Base-by-base conservation (phyloP, 2,113 vertebrate genomes). In the Hiodon tergisus region DNA sequence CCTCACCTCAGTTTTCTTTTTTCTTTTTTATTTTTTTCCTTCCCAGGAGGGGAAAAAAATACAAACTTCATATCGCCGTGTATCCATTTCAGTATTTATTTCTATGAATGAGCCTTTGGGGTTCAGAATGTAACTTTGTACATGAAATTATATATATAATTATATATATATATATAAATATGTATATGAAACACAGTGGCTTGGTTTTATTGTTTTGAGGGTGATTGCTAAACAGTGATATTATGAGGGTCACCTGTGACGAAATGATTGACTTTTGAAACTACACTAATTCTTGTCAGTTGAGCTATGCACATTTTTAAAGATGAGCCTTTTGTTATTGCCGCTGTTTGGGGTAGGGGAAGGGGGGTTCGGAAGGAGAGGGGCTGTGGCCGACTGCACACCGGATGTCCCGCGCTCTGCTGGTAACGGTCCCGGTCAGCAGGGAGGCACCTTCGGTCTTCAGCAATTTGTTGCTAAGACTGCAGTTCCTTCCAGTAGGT, bases 41-140 rank as follows among this genome's bases (percentile, higher is more conserved):
- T 83, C 91, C 88, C 72, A 78, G 68, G 83, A 85, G 78, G 83
- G 70, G 81, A 81, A 75, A 16, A 67, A 70, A 78, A 77, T 71
- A 78, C 84, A 82, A 82, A 85, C 88, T 91, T 80, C 88, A 80
- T 82, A 84, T 92, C 88, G 88, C 92, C 88, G 83, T 92, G 91
- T 93, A 93, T 93, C 93, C 93, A 92, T 91, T 91, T 94, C 94
- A 95, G 94, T 98, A 99, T 98, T 98, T 99, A 98, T 98, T 98
- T 95, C 92, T 91, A 90, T 90, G 89, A 94, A 92, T 91, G 91
- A 96, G 93, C 94, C 93, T 94, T 91, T 93, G 92, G 91, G 93
- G 92, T 95, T 93, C 92, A 83, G 95, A 97, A 96, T 99, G 95
- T 97, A 96, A 94, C 94, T 96, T 96, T 98, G 94, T 97, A 97